A percentile compares a stretch with the other conserved stretches of the same genome.
Conservation (phyloP, 92 coral and sea anemone genomes). For the Porites divaricata region DNA sequence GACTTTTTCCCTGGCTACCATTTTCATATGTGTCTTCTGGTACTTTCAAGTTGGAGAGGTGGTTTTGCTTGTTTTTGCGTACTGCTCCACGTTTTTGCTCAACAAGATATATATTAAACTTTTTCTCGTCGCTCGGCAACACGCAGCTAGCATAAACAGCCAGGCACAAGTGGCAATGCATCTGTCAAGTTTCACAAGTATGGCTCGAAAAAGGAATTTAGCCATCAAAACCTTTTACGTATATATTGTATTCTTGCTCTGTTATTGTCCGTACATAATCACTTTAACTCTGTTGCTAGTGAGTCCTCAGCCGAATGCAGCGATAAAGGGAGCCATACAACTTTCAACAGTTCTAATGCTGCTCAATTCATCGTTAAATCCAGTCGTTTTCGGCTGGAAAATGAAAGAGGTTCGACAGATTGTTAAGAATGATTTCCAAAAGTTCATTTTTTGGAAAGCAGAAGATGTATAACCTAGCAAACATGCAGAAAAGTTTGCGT, state of each 20-base stretch:
- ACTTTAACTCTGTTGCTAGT: constrained; percentile 8
- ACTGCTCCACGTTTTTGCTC: constrained; percentile 6
- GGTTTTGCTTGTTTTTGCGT: neutral
- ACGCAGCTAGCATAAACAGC: constrained; percentile 13
- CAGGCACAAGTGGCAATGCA: constrained; percentile 6
- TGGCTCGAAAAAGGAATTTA: constrained; percentile 20
- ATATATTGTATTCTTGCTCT: constrained; percentile 9
- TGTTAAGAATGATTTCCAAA: constrained; percentile 1
- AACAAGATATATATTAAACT: constrained; percentile 3
- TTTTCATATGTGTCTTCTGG: neutral
- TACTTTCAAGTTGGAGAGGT: constrained; percentile 23
- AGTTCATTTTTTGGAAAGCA: neutral
- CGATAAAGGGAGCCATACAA: constrained; percentile 7
- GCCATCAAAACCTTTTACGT: constrained; percentile 31
- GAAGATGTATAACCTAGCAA: too few species aligned
- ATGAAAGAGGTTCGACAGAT: constrained; percentile 32
- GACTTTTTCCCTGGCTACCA: neutral
- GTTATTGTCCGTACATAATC: constrained; percentile 1
- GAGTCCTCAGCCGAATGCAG: neutral
- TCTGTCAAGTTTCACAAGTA: neutral
- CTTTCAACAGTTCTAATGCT: constrained; percentile 5
- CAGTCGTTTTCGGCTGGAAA: constrained; percentile 27
- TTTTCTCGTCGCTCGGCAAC: constrained; percentile 26
- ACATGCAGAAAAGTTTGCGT: too few species aligned
- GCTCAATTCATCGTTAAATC: constrained; percentile 36